phyloP scores from a whole-genome alignment of 2,113 vertebrate genomes.

The Carassius auratus region DNA sequence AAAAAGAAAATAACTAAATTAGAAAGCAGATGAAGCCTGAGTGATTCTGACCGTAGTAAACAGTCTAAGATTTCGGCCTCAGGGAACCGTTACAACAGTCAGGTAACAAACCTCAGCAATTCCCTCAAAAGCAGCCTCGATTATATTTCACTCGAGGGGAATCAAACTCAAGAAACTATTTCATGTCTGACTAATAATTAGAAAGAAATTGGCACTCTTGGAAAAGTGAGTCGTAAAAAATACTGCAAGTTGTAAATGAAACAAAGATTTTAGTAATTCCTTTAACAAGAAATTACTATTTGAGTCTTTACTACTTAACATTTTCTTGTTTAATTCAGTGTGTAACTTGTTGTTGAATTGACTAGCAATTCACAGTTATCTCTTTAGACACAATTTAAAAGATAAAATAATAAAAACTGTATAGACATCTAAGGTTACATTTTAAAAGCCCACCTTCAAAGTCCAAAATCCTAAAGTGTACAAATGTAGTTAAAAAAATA shows the following conservation, averaged over 20 bases:
- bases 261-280: too few relatives aligned
- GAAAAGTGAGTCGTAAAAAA: neutral
- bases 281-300: too few relatives aligned
- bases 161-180: neutral
- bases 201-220: neutral
- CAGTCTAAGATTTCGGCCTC: neutral
- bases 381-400: neutral
- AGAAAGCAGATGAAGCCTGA: neutral
- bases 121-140: slow-evolving; percentile 1
- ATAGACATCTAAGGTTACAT: neutral
- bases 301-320: too few relatives aligned
- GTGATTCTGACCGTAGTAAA: neutral
- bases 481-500: too few relatives aligned
- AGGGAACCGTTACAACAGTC: neutral
- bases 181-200: neutral
- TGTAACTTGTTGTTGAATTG: too few relatives aligned
- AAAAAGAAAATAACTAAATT: neutral
- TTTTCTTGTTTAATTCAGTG: too few relatives aligned
- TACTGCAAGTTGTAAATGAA: too few relatives aligned
- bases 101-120: neutral
- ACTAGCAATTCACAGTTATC: neutral
- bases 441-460: neutral
- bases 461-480: neutral
- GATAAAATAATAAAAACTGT: neutral
- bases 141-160: neutral